A percentile compares a stretch with the other conserved stretches of the same genome.
phyloP scores from a whole-genome alignment of 2,113 vertebrate genomes.

The Dromaius novaehollandiae region DNA sequence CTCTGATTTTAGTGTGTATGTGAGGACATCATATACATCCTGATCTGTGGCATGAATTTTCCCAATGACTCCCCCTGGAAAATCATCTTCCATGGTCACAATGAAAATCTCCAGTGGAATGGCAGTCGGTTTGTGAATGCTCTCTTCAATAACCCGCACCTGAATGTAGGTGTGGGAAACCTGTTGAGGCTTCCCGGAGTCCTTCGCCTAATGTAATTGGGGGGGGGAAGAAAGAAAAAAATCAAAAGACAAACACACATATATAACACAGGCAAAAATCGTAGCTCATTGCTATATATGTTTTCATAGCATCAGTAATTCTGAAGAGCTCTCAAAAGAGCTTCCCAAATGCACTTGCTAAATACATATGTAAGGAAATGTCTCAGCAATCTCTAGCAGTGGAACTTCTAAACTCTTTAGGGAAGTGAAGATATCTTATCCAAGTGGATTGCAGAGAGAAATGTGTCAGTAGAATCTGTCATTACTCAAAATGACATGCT shows the following conservation, averaged over 20 bases:
- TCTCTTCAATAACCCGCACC: slow-evolving; percentile 94
- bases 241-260: rapidly evolving
- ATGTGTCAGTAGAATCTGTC: slow-evolving; percentile 38
- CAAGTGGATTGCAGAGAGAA: slow-evolving; percentile 36
- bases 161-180: slow-evolving; percentile 84
- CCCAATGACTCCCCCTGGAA: slow-evolving; percentile 95
- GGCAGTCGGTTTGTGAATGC: slow-evolving; percentile 90
- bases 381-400: slow-evolving; percentile 17
- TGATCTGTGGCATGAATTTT: slow-evolving; percentile 95
- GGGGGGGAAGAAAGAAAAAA: not conserved
- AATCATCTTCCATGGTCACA: slow-evolving; percentile 97
- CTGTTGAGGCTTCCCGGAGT: slow-evolving; percentile 90
- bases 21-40: slow-evolving; percentile 93
- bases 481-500: slow-evolving; percentile 44
- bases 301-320: not conserved
- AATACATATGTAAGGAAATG: slow-evolving; percentile 18
- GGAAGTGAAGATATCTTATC: slow-evolving; percentile 41
- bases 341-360: not conserved
- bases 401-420: slow-evolving; percentile 40
- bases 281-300: not conserved
- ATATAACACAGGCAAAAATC: not conserved
- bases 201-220: slow-evolving; percentile 81
- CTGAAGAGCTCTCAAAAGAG: not conserved
- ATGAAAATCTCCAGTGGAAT: slow-evolving; percentile 93
- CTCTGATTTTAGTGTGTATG: slow-evolving; percentile 87